These are phyloP conservation scores for Imbricaverruca yamaguchii DNA, from an alignment of 2,888 invertebrate species.

Conservation along the genomic window DNA sequence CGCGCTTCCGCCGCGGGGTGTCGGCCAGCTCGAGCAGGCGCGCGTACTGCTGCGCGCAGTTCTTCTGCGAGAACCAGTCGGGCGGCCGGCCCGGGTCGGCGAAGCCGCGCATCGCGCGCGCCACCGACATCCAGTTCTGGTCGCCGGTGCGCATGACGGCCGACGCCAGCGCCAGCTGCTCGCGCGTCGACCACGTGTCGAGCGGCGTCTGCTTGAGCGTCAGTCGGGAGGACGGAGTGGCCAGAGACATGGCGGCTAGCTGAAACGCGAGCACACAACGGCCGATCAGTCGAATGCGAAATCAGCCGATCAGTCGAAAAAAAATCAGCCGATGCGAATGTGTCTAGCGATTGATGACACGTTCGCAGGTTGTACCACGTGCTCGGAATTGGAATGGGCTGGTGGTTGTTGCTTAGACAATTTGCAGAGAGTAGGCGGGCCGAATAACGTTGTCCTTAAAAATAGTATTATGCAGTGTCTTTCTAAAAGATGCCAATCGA, in stretches of 20 bases:
- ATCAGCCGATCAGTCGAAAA: no score
- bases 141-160: constrained; percentile 77
- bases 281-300: no score
- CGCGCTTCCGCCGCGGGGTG: constrained; percentile 70
- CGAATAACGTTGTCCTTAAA: no score
- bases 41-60: constrained; percentile 83
- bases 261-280: no score
- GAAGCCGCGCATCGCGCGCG: not conserved
- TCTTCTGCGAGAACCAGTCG: constrained; percentile 86
- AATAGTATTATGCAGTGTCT: no score
- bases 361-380: no score
- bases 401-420: no score
- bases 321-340: no score
- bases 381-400: no score
- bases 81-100: constrained; percentile 60
- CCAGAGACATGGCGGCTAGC: constrained; percentile 27
- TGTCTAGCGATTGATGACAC: no score
- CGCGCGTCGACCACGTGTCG: constrained; percentile 77
- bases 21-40: constrained; percentile 70
- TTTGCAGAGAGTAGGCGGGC: no score
- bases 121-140: constrained; percentile 57
- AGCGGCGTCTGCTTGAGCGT: constrained; percentile 59
- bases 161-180: constrained; percentile 76
- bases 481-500: no score
- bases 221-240: not conserved